Percentiles rank a stretch among this genome's conserved stretches.
phyloP scores from a whole-genome alignment of 2,797 vertebrate genomes.

The Halcyon chelicuti region DNA sequence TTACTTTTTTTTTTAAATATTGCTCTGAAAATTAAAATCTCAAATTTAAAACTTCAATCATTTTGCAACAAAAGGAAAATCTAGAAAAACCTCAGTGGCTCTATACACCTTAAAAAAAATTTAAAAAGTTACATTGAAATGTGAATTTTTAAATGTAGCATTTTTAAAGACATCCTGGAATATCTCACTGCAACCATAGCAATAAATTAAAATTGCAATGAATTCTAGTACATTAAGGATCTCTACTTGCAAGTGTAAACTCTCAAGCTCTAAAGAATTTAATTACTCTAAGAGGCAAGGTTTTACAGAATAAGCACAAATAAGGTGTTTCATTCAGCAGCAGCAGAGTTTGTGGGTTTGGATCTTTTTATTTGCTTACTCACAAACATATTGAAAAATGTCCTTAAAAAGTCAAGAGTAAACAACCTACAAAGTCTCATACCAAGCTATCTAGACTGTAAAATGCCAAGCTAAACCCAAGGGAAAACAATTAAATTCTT shows the following conservation, averaged over 20 bases:
- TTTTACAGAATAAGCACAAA: neutral
- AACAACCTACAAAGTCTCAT: neutral
- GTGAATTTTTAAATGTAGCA: accelerated
- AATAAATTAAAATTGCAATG: neutral
- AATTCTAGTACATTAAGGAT: neutral
- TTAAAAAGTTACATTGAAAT: neutral
- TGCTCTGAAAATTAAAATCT: neutral
- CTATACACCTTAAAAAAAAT: neutral
- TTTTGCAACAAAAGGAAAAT: neutral
- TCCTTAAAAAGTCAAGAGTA: neutral
- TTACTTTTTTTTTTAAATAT: neutral
- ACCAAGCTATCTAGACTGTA: neutral
- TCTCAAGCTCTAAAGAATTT: neutral
- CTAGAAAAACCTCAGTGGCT: neutral
- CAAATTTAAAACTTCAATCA: neutral
- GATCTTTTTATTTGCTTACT: neutral
- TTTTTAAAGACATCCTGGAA: neutral
- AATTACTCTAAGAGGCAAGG: neutral
- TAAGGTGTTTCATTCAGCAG: neutral
- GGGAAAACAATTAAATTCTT: neutral
- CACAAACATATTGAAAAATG: neutral
- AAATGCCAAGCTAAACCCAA: neutral
- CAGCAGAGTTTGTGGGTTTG: neutral
- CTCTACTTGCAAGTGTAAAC: neutral
- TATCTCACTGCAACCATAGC: neutral